Evolutionary conservation across 2,888 invertebrate genomes (phyloP), one percentile per base, ranked within the genome.

Genomic region (Pristionchus maxplancki): DNA sequence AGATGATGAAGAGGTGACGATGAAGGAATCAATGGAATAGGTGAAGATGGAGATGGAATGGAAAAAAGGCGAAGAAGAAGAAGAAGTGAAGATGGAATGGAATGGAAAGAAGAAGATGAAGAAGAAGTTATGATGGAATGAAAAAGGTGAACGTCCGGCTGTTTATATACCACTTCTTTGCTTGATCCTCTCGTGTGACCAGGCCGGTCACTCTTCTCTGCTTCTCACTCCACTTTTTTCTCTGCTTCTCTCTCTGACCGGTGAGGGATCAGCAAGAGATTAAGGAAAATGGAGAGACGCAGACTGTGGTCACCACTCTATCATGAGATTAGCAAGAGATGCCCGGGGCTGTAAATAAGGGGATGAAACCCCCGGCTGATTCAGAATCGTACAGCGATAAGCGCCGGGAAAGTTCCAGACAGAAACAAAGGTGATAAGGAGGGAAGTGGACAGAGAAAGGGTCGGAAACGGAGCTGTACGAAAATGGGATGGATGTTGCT

Each of bases 381-480:
- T 78, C 78, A 78, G 11, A 78, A 44, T 78, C 78, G 78, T 78
- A 48, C 44, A 78, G 78, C 28, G 48, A 78, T 78, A 44, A 78
- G 78, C 17, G 8, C 37, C 24, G 34, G n/a, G 24, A 71, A 44
- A 71, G 71, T 71, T 71, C 71, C 71, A 71, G 71, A 71, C 71
- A 71, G 71, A 71, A 71, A 71, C 71, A 71, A 37, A 0, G 28
- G 31, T 20, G 71, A 71, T 71, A 71, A 71, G 71, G 67, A 28
- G 62, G n/a, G 15, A 17, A 67, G 64, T 67, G 64, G 64, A 2
- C 71, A 37, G 15, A 28, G 1, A 20, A 37, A 17, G 9, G 37
- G 20, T 24, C 15, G 34, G 31, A 6, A 37, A 9, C 34, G 20
- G 15, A 71, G 64, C 71, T 71, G 24, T 71, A 71, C 71, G 71